These are phyloP conservation scores for Passer montanus DNA, from an alignment of 2,113 vertebrate genomes.

Conservation along the genomic window DNA sequence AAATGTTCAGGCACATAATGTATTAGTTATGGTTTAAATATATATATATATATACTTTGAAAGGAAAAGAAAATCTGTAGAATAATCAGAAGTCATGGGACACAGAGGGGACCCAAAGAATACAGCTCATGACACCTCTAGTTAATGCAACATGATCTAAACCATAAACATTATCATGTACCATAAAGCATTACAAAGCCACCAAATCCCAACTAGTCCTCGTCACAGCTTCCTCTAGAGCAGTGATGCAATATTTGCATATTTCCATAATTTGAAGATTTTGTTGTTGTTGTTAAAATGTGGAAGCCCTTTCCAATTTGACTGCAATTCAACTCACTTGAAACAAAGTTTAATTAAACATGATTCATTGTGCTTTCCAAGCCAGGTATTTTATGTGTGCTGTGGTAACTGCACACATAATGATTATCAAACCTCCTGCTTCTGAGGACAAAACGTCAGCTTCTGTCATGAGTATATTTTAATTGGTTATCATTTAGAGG, in stretches of 20 bases:
- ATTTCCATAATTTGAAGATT: not conserved
- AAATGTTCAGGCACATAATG: not conserved
- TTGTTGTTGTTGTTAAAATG: not conserved
- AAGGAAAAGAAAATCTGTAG: not conserved
- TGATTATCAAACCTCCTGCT: not conserved
- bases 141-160: not conserved
- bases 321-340: not conserved
- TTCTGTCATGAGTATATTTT: not conserved
- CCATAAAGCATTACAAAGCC: not conserved
- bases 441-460: not conserved
- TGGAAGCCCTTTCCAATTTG: not conserved
- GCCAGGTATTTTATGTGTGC: not conserved
- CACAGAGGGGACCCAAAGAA: not conserved
- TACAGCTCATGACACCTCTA: not conserved
- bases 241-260: not conserved
- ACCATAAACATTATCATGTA: not conserved
- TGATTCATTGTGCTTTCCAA: not conserved
- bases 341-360: not conserved
- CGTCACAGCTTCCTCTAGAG: not conserved
- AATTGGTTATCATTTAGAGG: not conserved
- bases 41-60: not conserved
- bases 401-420: not conserved
- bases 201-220: not conserved
- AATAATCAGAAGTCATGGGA: not conserved
- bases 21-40: not conserved